phyloP scores from a whole-genome alignment of 2,888 invertebrate species.

The Rutpela maculata region DNA sequence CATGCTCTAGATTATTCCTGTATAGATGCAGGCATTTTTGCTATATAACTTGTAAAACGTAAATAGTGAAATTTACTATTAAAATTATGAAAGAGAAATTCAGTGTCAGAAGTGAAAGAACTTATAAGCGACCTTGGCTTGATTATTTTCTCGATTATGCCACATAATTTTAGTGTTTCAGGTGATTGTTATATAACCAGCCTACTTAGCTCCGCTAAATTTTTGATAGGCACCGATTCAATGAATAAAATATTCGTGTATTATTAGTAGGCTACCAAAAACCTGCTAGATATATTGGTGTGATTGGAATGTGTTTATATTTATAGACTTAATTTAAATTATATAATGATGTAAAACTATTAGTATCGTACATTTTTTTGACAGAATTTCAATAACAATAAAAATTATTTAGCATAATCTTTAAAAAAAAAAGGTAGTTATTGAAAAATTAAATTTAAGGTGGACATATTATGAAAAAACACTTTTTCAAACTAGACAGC shows the following conservation, averaged over 20 bases:
- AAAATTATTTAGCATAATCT: too few species aligned
- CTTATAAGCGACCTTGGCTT: conserved; percentile 60
- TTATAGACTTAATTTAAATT: too few species aligned
- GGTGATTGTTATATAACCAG: conserved; percentile 53
- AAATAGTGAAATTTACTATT: conserved; percentile 45
- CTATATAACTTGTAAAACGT: conserved; percentile 28
- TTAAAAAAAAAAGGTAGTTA: too few species aligned
- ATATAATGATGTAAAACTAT: too few species aligned
- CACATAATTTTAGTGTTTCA: conserved; percentile 50
- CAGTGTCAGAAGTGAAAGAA: conserved; percentile 71
- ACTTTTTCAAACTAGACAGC: too few species aligned
- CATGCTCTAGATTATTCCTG: conserved; percentile 31
- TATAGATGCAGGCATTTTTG: conserved; percentile 30
- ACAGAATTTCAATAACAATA: too few species aligned
- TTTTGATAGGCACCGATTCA: conserved; percentile 26
- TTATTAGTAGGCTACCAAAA: not conserved
- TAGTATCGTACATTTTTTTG: too few species aligned
- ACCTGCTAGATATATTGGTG: not conserved
- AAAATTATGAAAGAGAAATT: conserved; percentile 65
- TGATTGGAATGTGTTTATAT: not conserved
- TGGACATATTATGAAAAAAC: too few species aligned
- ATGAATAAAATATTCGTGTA: conserved; percentile 8
- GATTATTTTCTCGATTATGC: conserved; percentile 54
- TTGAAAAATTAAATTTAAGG: too few species aligned
- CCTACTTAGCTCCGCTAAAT: conserved; percentile 44